A percentile compares a stretch with the other conserved stretches of the same genome.
Evolutionary conservation across 2,888 invertebrate species (phyloP).

Genomic region (Fragum whitleyi): DNA sequence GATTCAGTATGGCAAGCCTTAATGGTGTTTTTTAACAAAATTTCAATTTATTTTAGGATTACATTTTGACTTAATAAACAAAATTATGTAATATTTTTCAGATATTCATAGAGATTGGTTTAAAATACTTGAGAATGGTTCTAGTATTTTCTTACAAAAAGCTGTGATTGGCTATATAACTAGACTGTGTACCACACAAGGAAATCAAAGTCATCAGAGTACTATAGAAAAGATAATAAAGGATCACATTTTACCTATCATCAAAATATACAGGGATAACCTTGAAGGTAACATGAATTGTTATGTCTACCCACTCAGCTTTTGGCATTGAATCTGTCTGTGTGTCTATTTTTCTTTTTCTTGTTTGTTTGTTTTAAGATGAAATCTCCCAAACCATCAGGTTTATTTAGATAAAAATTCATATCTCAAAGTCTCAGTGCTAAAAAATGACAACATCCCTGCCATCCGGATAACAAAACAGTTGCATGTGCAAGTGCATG

Average conservation of each 20-base stretch:
- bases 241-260: background rate
- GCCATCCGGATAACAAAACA: too few relatives aligned
- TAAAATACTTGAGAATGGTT: conserved; percentile 3
- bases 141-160: conserved; percentile 57
- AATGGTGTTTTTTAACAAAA: too few relatives aligned
- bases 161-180: conserved; percentile 41
- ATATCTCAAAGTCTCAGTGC: too few relatives aligned
- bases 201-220: background rate
- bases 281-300: conserved; percentile 7
- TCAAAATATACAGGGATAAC: background rate
- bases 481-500: too few relatives aligned
- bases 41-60: too few relatives aligned
- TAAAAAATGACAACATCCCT: too few relatives aligned
- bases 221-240: background rate
- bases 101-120: conserved; percentile 7
- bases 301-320: background rate
- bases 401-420: background rate
- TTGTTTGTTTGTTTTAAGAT: too few relatives aligned
- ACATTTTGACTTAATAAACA: too few relatives aligned
- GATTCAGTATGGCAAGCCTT: too few relatives aligned
- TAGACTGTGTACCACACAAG: conserved; percentile 6
- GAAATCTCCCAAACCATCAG: background rate
- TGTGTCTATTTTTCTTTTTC: too few relatives aligned
- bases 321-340: background rate
- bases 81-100: too few relatives aligned